Evolutionary conservation across 2,797 vertebrate genomes (phyloP), one percentile per base, ranked within the genome.

Genomic region (Huso huso): DNA sequence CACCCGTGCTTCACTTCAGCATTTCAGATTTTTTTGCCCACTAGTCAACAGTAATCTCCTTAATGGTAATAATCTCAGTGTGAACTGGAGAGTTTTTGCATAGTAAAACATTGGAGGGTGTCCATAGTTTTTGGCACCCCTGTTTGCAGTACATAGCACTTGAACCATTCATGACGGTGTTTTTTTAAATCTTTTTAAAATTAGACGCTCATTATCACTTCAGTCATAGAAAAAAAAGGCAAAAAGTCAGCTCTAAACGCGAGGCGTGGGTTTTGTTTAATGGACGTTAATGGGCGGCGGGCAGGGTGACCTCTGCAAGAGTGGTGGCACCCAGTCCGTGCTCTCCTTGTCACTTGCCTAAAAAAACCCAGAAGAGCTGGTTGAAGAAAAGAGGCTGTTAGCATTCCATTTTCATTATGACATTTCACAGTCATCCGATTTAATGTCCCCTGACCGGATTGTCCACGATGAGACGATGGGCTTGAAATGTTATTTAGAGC

Each of bases 401-500:
- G 89, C 89, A 89, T 93, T 92, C 89, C 86, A 88, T 92, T 94
- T 93, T 88, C 89, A 92, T 93, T 93, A 91, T 92, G 92, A 92
- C 89, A 87, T 93, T 93, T 93, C 88, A 86, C 88, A 91, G 88
- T 90, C 89, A 90, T 94, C 90, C 86, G 88, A 94, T 95, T 91
- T 92, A 93, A 94, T 91, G 87, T 94, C 90, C 90, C 89, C 90
- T 89, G 88, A 92, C 91, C 90, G 87, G 89, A 91, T 92, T 92
- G 89, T 91, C 88, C 85, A 87, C 86, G 80, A 86, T 88, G 88
- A 93, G 92, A 89, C 86, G 88, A 89, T 92, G 88, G 91, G 90
- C 89, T 93, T 90, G 90, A 93, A 92, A 93, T 93, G 93, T 94
- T 95, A 94, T 91, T 93, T 91, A 88, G 90, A 91, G 90, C 85